These are phyloP conservation scores for Eunapius fragilis DNA, from an alignment of 37 sponge, comb jelly and placozoan species.

Conservation along the genomic window DNA sequence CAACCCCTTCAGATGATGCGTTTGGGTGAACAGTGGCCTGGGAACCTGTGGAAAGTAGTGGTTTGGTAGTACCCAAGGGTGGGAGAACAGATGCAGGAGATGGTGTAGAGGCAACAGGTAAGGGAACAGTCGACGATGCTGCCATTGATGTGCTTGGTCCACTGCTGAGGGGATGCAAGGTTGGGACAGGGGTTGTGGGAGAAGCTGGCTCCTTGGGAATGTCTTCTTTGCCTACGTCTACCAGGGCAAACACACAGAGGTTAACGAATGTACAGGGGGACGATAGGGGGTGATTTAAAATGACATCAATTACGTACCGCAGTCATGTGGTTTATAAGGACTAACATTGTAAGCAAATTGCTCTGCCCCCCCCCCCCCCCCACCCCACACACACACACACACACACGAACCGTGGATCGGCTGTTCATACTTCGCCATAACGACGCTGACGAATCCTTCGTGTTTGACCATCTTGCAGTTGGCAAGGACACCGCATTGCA, in stretches of 20 bases:
- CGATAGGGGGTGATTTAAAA: not conserved
- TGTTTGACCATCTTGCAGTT: conserved; percentile 50
- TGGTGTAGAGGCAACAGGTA: not conserved
- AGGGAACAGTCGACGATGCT: no score
- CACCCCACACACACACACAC: not conserved
- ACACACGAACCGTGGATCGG: not conserved
- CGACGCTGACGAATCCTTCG: conserved; percentile 19
- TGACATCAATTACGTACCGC: no score
- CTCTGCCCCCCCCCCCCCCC: no score
- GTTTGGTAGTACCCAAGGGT: not conserved
- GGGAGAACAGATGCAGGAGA: not conserved
- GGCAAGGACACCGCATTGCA: conserved; percentile 32
- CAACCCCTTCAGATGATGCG: not conserved
- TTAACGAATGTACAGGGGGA: not conserved
- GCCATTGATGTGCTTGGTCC: no score
- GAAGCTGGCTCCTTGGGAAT: not conserved
- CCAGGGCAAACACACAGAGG: not conserved
- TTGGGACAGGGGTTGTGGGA: not conserved
- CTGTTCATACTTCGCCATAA: not conserved
- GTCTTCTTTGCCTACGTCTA: not conserved
- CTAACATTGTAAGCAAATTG: no score
- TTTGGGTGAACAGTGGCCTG: not conserved
- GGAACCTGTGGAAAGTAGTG: not conserved
- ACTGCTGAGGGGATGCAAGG: no score
- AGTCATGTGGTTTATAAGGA: no score